phyloP scores from a whole-genome alignment of 1,140 invertebrate genomes.

The Formica exsecta region DNA sequence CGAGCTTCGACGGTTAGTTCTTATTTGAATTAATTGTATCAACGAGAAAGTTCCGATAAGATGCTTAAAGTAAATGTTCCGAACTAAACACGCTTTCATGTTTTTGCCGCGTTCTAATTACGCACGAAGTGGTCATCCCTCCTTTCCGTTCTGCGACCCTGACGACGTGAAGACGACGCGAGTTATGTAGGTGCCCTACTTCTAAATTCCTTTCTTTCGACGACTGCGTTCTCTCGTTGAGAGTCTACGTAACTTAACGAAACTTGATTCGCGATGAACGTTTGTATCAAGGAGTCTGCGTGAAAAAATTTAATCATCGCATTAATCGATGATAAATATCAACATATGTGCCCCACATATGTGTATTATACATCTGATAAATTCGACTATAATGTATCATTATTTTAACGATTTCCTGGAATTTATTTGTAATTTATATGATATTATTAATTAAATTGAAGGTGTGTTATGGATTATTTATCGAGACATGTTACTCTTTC shows the following conservation, averaged over 20 bases:
- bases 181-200: conserved; percentile 59
- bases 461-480: neutral
- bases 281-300: neutral
- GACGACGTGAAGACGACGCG: neutral
- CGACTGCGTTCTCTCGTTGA: conserved; percentile 10
- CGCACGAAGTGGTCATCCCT: neutral
- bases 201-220: conserved; percentile 45
- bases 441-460: neutral
- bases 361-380: no score
- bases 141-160: neutral
- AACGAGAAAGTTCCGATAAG: neutral
- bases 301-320: neutral
- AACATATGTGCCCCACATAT: neutral
- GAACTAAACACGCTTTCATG: neutral
- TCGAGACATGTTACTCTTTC: neutral
- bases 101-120: conserved; percentile 21
- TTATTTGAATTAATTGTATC: neutral
- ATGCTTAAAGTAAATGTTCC: neutral
- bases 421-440: neutral
- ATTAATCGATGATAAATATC: neutral
- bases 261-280: conserved; percentile 5
- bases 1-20: neutral
- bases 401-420: neutral
- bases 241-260: conserved; percentile 51
- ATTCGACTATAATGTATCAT: no score